Evolutionary conservation across 2,797 vertebrate species (phyloP).

Genomic region (Columba guinea): DNA sequence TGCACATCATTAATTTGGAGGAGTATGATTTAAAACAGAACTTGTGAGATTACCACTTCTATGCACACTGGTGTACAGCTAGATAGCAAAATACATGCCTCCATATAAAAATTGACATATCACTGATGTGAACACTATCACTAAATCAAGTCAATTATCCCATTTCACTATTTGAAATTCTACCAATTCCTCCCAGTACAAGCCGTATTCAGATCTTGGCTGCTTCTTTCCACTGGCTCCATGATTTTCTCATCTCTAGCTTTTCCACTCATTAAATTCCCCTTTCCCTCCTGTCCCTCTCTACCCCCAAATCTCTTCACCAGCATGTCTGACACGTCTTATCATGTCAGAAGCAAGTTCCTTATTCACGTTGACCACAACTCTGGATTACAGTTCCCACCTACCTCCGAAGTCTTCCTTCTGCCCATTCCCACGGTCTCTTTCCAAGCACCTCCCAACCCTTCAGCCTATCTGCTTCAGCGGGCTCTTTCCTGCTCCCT

Average conservation of each 20-base stretch:
- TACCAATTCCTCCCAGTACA: neutral
- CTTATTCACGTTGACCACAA: neutral
- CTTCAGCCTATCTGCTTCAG: constrained; percentile 43
- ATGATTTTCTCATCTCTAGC: neutral
- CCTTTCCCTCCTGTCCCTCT: neutral
- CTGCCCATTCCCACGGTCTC: constrained; percentile 58
- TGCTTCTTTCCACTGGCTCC: neutral
- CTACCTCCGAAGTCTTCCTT: constrained; percentile 7
- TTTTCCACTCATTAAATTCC: constrained; percentile 1
- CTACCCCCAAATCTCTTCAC: neutral
- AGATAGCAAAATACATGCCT: neutral
- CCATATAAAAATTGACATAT: neutral
- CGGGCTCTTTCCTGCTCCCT: constrained; percentile 48
- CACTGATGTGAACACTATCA: neutral
- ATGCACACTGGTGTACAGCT: neutral
- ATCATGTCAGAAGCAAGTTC: constrained; percentile 20
- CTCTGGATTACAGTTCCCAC: constrained; percentile 2
- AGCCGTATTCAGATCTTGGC: constrained; percentile 1
- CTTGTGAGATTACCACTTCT: neutral
- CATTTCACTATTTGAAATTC: neutral
- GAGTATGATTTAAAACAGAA: neutral
- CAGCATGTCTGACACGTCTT: neutral
- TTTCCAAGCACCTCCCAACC: constrained; percentile 47
- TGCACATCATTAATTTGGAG: neutral
- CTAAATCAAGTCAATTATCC: neutral